phyloP scores from a whole-genome alignment of 2,888 invertebrate genomes.

The Ernsta delagoae region DNA sequence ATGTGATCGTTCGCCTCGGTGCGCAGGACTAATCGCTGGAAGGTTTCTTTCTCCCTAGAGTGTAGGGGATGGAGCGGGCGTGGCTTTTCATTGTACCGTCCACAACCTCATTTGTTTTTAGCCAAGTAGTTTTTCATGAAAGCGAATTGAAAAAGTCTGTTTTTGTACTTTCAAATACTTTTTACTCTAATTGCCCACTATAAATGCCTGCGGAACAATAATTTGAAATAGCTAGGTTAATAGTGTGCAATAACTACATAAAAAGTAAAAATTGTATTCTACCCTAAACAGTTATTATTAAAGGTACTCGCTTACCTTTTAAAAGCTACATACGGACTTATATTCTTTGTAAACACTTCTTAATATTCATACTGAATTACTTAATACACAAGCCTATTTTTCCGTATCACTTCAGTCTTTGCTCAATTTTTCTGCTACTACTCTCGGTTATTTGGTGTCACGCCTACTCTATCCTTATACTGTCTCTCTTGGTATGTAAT shows the following conservation, averaged over 20 bases:
- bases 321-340: not conserved
- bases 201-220: not conserved
- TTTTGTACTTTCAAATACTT: too few species aligned
- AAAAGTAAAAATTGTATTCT: not conserved
- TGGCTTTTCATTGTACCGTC: not conserved
- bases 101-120: not conserved
- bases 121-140: not conserved
- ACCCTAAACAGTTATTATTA: not conserved
- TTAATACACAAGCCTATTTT: not conserved
- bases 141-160: not conserved
- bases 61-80: conserved; percentile 23
- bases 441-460: conserved; percentile 6
- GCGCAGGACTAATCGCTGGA: conserved; percentile 69
- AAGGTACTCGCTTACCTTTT: not conserved
- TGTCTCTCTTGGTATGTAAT: not conserved
- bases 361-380: not conserved
- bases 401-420: not conserved
- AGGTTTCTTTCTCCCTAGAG: conserved; percentile 51
- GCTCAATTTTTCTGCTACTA: conserved; percentile 3
- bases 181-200: too few species aligned
- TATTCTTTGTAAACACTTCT: not conserved
- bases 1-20: conserved; percentile 74
- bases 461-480: conserved; percentile 28
- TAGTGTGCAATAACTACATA: not conserved
- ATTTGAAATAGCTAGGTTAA: too few species aligned